Base-by-base conservation (phyloP, 2,113 vertebrate genomes). In the Progne subis region DNA sequence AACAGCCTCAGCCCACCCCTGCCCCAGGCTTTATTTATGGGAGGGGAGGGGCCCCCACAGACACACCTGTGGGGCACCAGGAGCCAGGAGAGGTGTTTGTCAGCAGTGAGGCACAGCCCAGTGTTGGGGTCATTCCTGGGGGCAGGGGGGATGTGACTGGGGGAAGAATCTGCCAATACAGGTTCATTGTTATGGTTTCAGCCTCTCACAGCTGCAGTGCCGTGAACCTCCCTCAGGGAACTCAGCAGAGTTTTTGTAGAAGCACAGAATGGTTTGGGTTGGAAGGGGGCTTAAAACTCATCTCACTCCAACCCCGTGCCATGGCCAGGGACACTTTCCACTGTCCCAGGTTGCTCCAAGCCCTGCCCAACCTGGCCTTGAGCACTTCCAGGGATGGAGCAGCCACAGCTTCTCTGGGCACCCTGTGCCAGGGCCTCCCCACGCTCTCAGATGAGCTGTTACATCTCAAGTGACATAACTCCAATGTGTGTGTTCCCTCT, bases 1-100 rank as follows among this genome's bases (percentile, higher is more conserved):
- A 12, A 3, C 5, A 7, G 5, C 0, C 0, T 0, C 3, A 37
- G 37, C 37, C 37, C 37, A 37, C 37, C 37, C 37, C 37, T 37
- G 37, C 37, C 37, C 37, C 37, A 37, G 37, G 37, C 37, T 37
- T 37, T 37, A 37, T 37, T 37, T 37, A 37, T 9, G 37, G 37
- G 37, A 37, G 37, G 37, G 37, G 37, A 37, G 37, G 37, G 9
- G 37, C 37, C 37, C 37, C 37, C 37, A 37, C 37, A 37, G 37
- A 37, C 37, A 37, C 37, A 37, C 37, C 37, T 37, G 37, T 37
- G 37, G 37, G 37, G 37, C 37, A 37, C 37, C 37, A 37, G 37
- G 37, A 37, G 37, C 37, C 37, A 37, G 37, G 6, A 52, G 67
- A 60, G 28, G 16, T 25, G 16, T 9, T 81, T 20, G 52, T 63